Evolutionary conservation across 2,888 invertebrate genomes (phyloP).

Genomic region (Myopa testacea): DNA sequence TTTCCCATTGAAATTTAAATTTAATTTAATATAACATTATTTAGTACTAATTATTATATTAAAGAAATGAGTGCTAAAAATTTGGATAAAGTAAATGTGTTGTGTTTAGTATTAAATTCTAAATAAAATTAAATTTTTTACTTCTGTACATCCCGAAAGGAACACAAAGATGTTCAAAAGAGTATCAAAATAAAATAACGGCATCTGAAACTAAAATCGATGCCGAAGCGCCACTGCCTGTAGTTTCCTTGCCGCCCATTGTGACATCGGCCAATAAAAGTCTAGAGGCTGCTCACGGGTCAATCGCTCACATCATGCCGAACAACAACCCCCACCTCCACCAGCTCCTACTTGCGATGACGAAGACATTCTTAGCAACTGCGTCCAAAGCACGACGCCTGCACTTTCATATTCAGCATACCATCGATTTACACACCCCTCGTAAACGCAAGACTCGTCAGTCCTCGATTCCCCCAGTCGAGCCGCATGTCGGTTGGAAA

Average conservation of each 20-base stretch:
- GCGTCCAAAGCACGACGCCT: constrained; percentile 72
- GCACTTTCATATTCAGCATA: constrained; percentile 89
- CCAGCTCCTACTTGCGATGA: constrained; percentile 78
- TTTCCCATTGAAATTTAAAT: no score
- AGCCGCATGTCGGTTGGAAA: constrained; percentile 88
- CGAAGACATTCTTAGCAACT: constrained; percentile 54
- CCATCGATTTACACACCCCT: constrained; percentile 75
- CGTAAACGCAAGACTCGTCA: constrained; percentile 92
- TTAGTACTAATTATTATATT: no score
- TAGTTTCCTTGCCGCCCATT: constrained; percentile 56
- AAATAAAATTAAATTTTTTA: no score
- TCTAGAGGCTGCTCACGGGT: constrained; percentile 72
- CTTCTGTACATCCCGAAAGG: no score
- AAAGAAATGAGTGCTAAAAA: no score
- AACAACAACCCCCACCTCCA: constrained; percentile 87
- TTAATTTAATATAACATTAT: no score
- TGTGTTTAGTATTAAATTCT: no score
- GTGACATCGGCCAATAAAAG: constrained; percentile 73
- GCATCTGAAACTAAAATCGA: constrained; percentile 19
- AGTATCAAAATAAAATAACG: constrained; percentile 20
- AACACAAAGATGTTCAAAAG: no score
- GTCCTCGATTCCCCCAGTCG: constrained; percentile 91
- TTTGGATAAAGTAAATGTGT: no score
- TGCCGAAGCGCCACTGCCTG: constrained; percentile 39
- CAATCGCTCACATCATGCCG: constrained; percentile 72